Base-by-base conservation (phyloP, 2,888 invertebrate species). In the Mechanitis mazaeus region DNA sequence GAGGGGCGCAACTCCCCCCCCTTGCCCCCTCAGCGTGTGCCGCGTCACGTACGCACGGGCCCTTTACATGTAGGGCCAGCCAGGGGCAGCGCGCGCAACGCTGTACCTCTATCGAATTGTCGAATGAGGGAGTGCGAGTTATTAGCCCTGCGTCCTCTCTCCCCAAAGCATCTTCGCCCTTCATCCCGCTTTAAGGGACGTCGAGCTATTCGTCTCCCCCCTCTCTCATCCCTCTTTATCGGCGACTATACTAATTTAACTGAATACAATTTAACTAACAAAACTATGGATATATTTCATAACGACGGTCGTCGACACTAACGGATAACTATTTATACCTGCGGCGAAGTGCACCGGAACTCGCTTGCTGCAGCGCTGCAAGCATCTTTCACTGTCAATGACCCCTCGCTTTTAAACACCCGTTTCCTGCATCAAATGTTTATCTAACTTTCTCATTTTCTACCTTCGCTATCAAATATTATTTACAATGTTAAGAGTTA, bases 271-370 rank as follows among this genome's bases (percentile, higher is more conserved):
- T 72, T 35, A 5, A 33, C 55, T 59, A 57, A 58, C 63, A 59
- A 33, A 20, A 56, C 50, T 55, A 54, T 45, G 46, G 58, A 61
- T 75, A 73, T 78, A 78, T 82, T 78, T 78, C 77, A 77, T 76
- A 81, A 79, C 75, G 76, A 75, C 87, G 89, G 89, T 89, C 89
- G 87, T 87, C 88, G 89, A 89, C 89, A 87, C 88, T 89, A 90
- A 89, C 89, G 89, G 89, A 80, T 80, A 83, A 85, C 89, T 90
- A 90, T 90, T 88, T 88, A 88, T 90, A 90, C 89, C 88, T 88
- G 88, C 80, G 79, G 76, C 81, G 85, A 84, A 84, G 83, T 87
- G 87, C 88, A 88, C 88, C 89, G 89, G 89, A 88, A 89, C 87
- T 83, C 80, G 83, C 83, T 82, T 81, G 80, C 81, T 88, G 88